phyloP scores from a whole-genome alignment of 2,888 invertebrate species.

The Biston stratarius region DNA sequence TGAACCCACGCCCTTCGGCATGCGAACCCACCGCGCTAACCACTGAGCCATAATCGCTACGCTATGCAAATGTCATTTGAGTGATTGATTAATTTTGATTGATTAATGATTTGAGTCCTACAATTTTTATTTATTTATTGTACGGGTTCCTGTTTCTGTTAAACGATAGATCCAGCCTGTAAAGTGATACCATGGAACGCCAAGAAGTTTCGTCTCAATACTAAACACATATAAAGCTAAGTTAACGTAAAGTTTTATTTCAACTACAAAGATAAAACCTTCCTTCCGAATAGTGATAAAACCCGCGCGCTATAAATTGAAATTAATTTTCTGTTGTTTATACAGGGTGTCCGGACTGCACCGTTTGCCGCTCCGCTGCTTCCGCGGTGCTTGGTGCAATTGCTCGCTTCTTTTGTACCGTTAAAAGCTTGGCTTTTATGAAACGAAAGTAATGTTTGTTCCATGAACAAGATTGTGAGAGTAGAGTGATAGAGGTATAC shows the following conservation, averaged over 20 bases:
- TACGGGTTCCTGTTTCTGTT: background rate
- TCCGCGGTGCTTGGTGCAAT: slow-evolving; percentile 36
- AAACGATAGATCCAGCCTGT: no score
- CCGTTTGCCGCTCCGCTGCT: slow-evolving; percentile 40
- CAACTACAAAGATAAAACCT: slow-evolving; percentile 13
- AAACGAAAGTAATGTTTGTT: slow-evolving; percentile 11
- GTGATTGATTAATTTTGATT: no score
- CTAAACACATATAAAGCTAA: slow-evolving; percentile 3
- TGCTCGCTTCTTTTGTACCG: slow-evolving; percentile 17
- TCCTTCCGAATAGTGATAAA: slow-evolving; percentile 21
- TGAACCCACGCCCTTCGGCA: no score
- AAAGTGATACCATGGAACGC: no score
- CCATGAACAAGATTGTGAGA: background rate
- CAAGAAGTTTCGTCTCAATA: no score
- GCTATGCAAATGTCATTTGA: no score
- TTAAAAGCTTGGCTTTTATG: slow-evolving; percentile 23
- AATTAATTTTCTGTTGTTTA: slow-evolving; percentile 44
- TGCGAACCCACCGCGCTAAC: no score
- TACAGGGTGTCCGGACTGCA: slow-evolving; percentile 42
- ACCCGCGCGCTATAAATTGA: slow-evolving; percentile 37
- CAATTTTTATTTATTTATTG: no score
- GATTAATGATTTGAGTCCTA: no score
- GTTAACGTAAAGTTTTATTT: slow-evolving; percentile 5
- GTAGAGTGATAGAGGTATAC: background rate
- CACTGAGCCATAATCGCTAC: no score